phyloP scores from a whole-genome alignment of 2,113 vertebrate species.

The Bubo blakistoni region DNA sequence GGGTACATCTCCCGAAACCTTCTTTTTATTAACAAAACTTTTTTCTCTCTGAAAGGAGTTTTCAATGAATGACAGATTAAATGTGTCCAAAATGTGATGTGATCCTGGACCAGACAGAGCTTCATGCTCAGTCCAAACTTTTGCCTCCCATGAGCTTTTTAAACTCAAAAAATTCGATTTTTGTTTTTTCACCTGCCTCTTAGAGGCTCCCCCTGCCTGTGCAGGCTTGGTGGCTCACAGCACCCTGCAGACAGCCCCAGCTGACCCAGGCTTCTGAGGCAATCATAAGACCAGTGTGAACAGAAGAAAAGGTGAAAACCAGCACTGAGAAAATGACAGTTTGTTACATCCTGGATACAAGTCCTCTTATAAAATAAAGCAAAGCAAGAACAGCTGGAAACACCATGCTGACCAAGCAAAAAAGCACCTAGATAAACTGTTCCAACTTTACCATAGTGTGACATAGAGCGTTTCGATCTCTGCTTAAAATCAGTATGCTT shows the following conservation, averaged over 20 bases:
- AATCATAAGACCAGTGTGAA: fast-evolving
- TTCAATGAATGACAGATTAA: background rate
- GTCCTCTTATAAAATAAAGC: background rate
- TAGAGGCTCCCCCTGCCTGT: background rate
- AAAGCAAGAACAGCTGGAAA: background rate
- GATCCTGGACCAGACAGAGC: background rate
- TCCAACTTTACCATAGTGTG: background rate
- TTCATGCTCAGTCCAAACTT: background rate
- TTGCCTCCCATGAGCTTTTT: background rate
- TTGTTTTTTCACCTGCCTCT: background rate
- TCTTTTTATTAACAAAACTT: background rate
- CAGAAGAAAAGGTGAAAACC: background rate
- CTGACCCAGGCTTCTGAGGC: background rate
- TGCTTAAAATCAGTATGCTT: background rate
- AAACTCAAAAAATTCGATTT: background rate
- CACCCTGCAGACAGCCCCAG: background rate
- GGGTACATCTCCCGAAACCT: background rate
- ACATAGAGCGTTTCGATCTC: background rate
- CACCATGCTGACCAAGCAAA: background rate
- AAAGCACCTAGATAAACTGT: background rate
- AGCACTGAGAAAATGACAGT: background rate
- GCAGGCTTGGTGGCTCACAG: background rate
- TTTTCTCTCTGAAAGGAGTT: background rate
- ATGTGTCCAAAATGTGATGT: background rate
- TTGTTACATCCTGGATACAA: background rate